These are phyloP conservation scores for Bombus ignitus DNA, from an alignment of 1,140 invertebrate species.

Conservation along the genomic window DNA sequence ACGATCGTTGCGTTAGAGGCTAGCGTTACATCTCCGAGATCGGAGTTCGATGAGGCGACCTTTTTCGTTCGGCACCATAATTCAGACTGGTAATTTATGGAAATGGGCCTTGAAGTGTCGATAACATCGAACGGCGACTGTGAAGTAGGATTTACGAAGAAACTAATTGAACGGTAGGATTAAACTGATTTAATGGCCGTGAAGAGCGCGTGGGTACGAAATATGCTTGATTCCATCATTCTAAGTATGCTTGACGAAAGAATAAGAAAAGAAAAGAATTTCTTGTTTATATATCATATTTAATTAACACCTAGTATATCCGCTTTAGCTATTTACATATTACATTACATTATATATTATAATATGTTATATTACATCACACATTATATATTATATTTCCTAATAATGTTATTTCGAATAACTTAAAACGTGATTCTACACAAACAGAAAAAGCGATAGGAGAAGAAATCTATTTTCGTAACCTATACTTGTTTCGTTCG, in stretches of 20 bases:
- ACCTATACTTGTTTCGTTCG: neutral
- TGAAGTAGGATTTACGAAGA: neutral
- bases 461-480: too few relatives aligned
- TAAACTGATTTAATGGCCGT: neutral
- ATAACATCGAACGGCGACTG: neutral
- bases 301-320: accelerated
- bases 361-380: neutral
- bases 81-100: constrained; percentile 19
- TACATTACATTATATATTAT: neutral
- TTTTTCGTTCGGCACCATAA: constrained; percentile 1
- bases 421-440: neutral
- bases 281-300: neutral
- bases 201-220: neutral
- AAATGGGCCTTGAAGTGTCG: neutral
- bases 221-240: neutral
- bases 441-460: too few relatives aligned
- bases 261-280: neutral
- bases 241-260: neutral
- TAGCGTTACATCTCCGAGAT: constrained; percentile 20
- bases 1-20: constrained; percentile 30
- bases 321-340: neutral
- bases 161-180: constrained; percentile 5
- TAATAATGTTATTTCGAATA: neutral
- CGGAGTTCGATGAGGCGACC: neutral
- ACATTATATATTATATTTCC: neutral